Evolutionary conservation across 2,888 invertebrate genomes (phyloP).

Genomic region (Calameuta filiformis): DNA sequence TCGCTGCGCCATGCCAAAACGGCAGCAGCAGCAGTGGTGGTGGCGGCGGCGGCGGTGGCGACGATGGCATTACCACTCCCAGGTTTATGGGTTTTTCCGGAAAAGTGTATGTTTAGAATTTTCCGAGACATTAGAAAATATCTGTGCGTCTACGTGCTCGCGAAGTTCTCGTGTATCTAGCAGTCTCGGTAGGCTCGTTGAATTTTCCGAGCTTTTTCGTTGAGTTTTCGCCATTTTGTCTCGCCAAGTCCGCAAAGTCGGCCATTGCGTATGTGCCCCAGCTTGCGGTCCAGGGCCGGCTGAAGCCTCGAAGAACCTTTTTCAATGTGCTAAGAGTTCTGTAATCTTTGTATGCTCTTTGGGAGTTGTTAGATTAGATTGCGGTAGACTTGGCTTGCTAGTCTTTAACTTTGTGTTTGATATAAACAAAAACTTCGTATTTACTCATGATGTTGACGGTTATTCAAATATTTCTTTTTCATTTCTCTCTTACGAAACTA

Average conservation of each 20-base stretch:
- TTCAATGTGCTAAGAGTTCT: no score
- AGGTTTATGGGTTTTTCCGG: neutral
- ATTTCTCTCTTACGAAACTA: no score
- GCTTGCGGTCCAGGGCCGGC: constrained; percentile 38
- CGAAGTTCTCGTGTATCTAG: neutral
- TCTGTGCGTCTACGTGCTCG: constrained; percentile 4
- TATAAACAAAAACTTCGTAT: no score
- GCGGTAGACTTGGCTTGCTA: no score
- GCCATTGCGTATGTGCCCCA: constrained; percentile 51
- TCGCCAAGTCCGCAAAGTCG: constrained; percentile 53
- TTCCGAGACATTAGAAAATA: neutral
- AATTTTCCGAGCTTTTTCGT: constrained; percentile 39
- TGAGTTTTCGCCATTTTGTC: constrained; percentile 62
- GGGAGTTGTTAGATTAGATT: no score
- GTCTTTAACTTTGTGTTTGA: no score
- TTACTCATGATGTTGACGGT: no score
- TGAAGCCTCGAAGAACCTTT: constrained; percentile 6
- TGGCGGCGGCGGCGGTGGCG: constrained; percentile 7
- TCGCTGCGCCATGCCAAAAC: constrained; percentile 24
- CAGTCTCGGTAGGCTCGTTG: neutral
- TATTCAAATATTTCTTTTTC: no score
- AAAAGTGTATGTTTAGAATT: neutral
- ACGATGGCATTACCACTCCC: neutral
- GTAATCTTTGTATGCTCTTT: no score
- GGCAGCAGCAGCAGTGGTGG: constrained; percentile 1